Evolutionary conservation across 2,888 invertebrate species (phyloP).

Genomic region (Encarsia formosa): DNA sequence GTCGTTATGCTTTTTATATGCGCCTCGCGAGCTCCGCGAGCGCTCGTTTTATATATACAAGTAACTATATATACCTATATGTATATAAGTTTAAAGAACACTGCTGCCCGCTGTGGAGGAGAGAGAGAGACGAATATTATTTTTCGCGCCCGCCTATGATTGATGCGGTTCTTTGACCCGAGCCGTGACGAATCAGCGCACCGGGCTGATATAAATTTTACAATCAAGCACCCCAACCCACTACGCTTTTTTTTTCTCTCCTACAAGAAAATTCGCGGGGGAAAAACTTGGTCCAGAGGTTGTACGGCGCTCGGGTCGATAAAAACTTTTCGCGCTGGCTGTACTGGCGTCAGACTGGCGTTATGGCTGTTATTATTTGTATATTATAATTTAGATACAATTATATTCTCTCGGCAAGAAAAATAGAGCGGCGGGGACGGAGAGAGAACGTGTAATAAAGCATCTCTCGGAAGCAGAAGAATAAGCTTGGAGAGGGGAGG

Average conservation of each 20-base stretch:
- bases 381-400: slow-evolving; percentile 53
- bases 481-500: slow-evolving; percentile 29
- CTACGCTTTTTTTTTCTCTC: too few relatives aligned
- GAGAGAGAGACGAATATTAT: slow-evolving; percentile 20
- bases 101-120: too few relatives aligned
- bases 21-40: slow-evolving; percentile 27
- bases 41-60: slow-evolving; percentile 33
- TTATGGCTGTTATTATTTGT: slow-evolving; percentile 51
- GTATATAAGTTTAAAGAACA: too few relatives aligned
- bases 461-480: slow-evolving; percentile 38
- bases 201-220: too few relatives aligned
- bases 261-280: too few relatives aligned
- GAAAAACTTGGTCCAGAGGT: too few relatives aligned
- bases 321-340: slow-evolving; percentile 39
- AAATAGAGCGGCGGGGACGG: slow-evolving; percentile 17
- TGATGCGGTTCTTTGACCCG: slow-evolving; percentile 10
- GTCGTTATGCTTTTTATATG: slow-evolving; percentile 45
- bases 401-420: slow-evolving; percentile 35
- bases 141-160: slow-evolving; percentile 21
- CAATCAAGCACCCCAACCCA: too few relatives aligned
- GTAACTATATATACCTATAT: too few relatives aligned
- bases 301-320: neutral
- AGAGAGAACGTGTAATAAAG: slow-evolving; percentile 43
- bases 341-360: slow-evolving; percentile 51
- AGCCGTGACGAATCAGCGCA: too few relatives aligned